A percentile compares a stretch with the other conserved stretches of the same genome.
Conservation (phyloP, 2,113 vertebrate genomes). For the Podarcis cretensis region DNA sequence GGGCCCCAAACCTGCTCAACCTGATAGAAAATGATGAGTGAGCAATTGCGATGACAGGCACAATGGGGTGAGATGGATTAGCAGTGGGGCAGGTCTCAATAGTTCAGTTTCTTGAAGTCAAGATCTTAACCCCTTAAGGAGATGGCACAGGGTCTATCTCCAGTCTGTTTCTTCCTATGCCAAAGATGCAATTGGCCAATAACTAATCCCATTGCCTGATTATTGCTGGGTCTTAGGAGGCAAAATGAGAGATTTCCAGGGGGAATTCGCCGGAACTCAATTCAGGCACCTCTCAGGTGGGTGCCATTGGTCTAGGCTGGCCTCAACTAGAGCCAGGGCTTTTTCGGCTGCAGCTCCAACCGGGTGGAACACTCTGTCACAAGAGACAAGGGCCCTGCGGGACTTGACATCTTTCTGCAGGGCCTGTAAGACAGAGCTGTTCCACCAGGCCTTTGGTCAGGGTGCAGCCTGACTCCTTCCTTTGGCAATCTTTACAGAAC, state of each 20-base stretch:
- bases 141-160: not conserved
- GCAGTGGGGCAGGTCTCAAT: not conserved
- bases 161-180: not conserved
- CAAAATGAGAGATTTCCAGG: not conserved
- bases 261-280: no score
- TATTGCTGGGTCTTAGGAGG: not conserved
- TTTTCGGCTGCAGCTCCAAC: no score
- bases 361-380: no score
- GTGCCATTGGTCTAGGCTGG: no score
- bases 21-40: constrained; percentile 4
- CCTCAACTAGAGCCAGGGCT: no score
- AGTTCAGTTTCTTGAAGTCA: not conserved
- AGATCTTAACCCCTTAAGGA: not conserved
- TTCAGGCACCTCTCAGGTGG: no score
- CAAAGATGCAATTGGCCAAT: not conserved
- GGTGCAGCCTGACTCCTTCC: no score
- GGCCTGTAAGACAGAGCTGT: no score
- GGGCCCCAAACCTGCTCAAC: not conserved
- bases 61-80: not conserved
- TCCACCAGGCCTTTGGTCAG: no score
- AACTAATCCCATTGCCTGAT: not conserved
- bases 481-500: no score
- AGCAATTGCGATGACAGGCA: constrained; percentile 15
- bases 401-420: no score
- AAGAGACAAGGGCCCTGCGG: no score